phyloP scores from a whole-genome alignment of 2,888 invertebrate species.

The Mechanitis messenoides region DNA sequence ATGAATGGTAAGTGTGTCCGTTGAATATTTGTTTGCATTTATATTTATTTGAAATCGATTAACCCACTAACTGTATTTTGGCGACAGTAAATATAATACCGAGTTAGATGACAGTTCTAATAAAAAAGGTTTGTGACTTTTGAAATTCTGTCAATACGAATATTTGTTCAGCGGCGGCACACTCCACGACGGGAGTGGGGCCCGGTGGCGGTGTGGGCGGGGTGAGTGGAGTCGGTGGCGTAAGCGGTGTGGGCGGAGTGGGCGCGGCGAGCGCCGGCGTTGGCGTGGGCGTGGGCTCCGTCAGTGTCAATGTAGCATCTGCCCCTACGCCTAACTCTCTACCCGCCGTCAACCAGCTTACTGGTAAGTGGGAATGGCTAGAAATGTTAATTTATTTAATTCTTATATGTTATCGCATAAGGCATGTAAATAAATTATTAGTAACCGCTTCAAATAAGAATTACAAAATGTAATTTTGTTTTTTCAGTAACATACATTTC shows the following conservation, averaged over 20 bases:
- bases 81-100: too few species aligned
- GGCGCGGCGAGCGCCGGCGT: conserved; percentile 29
- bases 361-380: conserved; percentile 29
- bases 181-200: conserved; percentile 41
- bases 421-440: too few species aligned
- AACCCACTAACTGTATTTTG: conserved; percentile 4
- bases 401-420: too few species aligned
- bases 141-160: conserved; percentile 1
- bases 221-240: conserved; percentile 32
- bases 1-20: conserved; percentile 55
- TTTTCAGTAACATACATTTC: too few species aligned
- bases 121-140: too few species aligned
- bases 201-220: conserved; percentile 31
- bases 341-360: conserved; percentile 40
- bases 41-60: conserved; percentile 1
- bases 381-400: too few species aligned
- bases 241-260: conserved; percentile 30
- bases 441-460: too few species aligned
- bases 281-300: conserved; percentile 34
- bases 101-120: too few species aligned
- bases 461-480: too few species aligned
- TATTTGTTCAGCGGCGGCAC: conserved; percentile 38
- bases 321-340: conserved; percentile 36
- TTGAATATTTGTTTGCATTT: not conserved
- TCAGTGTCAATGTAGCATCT: conserved; percentile 34